A percentile compares a stretch with the other conserved stretches of the same genome.
Conservation (phyloP, 2,888 invertebrate genomes). For the Amaurobius ferox region DNA sequence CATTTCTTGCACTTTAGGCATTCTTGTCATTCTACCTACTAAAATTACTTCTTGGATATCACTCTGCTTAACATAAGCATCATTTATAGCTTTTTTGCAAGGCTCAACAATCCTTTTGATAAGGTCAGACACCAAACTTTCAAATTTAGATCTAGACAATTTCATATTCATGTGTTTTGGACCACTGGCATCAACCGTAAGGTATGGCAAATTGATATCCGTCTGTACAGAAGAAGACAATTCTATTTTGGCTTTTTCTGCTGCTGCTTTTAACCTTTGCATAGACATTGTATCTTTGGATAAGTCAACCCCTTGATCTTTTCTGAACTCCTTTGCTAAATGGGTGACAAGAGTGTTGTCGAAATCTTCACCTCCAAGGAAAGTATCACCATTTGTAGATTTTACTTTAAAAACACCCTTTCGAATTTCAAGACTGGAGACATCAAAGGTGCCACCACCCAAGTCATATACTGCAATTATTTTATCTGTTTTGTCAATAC, state of each 20-base stretch:
- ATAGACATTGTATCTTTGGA: conserved; percentile 98
- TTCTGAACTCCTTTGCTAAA: conserved; percentile 94
- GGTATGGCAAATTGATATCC: conserved; percentile 97
- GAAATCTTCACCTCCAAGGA: conserved; percentile 99
- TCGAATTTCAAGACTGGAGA: conserved; percentile 98
- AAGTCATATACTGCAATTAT: conserved; percentile 98
- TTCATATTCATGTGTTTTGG: conserved; percentile 99
- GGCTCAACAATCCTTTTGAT: conserved; percentile 94
- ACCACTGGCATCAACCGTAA: conserved; percentile 97
- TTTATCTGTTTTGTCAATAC: conserved; percentile 93
- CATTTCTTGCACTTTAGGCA: conserved; percentile 91
- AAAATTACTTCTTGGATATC: conserved; percentile 98
- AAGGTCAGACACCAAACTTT: conserved; percentile 91
- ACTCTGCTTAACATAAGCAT: conserved; percentile 92
- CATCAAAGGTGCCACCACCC: conserved; percentile 99
- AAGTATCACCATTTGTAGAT: conserved; percentile 99
- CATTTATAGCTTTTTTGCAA: conserved; percentile 94
- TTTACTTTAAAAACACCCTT: conserved; percentile 99
- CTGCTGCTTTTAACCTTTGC: conserved; percentile 97
- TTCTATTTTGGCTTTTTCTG: conserved; percentile 99
- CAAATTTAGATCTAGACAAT: conserved; percentile 94
- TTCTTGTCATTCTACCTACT: conserved; percentile 98
- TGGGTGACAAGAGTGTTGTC: conserved; percentile 96
- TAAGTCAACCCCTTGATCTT: conserved; percentile 95
- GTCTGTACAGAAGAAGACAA: conserved; percentile 93